phyloP scores from a whole-genome alignment of 2,888 invertebrate genomes.

The Xestobium rufovillosum region DNA sequence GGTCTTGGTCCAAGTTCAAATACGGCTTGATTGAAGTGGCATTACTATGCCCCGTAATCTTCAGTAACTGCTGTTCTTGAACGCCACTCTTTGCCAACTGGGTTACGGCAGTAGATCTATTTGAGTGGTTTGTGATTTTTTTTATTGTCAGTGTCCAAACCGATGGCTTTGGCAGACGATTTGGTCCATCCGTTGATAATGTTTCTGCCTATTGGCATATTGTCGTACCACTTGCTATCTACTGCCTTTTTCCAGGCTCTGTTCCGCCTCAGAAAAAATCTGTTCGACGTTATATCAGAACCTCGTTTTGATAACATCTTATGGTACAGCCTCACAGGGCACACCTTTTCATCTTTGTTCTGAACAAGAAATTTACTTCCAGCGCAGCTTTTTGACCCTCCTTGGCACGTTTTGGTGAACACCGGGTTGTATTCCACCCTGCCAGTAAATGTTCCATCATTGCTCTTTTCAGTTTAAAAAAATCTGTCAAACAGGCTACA shows the following conservation, averaged over 20 bases:
- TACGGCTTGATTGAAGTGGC: constrained; percentile 6
- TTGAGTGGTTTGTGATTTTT: too few relatives aligned
- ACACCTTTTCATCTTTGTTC: constrained; percentile 10
- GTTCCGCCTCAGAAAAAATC: constrained; percentile 10
- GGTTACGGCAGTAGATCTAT: too few relatives aligned
- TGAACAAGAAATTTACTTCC: constrained; percentile 7
- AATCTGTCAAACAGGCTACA: too few relatives aligned
- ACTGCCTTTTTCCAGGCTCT: constrained; percentile 6
- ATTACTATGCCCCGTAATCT: constrained; percentile 15
- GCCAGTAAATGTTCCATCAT: constrained; percentile 1
- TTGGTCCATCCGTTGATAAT: constrained; percentile 5
- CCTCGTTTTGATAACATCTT: constrained; percentile 12
- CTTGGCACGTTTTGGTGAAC: constrained; percentile 8
- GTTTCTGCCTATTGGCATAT: constrained; percentile 10
- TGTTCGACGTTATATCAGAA: constrained; percentile 10
- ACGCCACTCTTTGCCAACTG: constrained; percentile 7
- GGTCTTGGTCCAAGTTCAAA: constrained; percentile 2
- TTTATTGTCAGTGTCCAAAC: constrained; percentile 3
- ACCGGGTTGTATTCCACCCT: constrained; percentile 10
- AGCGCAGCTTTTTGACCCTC: constrained; percentile 8
- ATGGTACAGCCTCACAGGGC: constrained; percentile 9
- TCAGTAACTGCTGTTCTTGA: constrained; percentile 1
- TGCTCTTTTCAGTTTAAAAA: constrained; percentile 10
- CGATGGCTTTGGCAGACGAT: background rate
- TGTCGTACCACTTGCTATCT: constrained; percentile 10